A percentile compares a stretch with the other conserved stretches of the same genome.
These are phyloP conservation scores for Drosophila quasianomalipes DNA, from an alignment of 2,888 invertebrate genomes.

Conservation along the genomic window DNA sequence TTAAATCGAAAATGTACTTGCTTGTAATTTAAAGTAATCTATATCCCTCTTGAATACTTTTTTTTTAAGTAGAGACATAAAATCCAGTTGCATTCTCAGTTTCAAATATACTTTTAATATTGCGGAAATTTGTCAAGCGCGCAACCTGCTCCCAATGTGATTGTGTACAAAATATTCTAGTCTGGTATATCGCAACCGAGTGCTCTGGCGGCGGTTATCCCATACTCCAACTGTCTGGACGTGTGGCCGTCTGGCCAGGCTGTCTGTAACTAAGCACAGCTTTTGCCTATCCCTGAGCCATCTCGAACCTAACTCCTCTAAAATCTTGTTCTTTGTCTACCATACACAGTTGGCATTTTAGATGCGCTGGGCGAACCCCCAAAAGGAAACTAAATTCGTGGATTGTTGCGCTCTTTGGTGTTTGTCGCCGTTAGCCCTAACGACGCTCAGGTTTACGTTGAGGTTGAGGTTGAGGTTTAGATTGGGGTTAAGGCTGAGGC, in stretches of 20 bases:
- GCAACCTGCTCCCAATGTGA: conserved; percentile 51
- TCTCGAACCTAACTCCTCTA: conserved; percentile 11
- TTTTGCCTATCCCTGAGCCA: conserved; percentile 59
- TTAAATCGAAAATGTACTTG: not conserved
- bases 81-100: not conserved
- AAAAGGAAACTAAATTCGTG: conserved; percentile 78
- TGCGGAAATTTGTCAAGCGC: conserved; percentile 48
- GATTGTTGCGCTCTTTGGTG: conserved; percentile 77
- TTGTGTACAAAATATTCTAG: conserved; percentile 49
- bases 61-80: not conserved
- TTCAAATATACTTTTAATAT: conserved; percentile 41
- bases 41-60: not conserved
- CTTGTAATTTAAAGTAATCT: not conserved
- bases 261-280: conserved; percentile 58
- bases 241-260: conserved; percentile 33
- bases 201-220: conserved; percentile 57
- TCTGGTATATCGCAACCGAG: conserved; percentile 44
- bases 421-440: conserved; percentile 62
- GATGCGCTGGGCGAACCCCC: conserved; percentile 59
- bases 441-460: conserved; percentile 39
- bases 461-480: conserved; percentile 32
- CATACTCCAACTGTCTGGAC: conserved; percentile 31
- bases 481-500: conserved; percentile 32
- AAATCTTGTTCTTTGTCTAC: conserved; percentile 45
- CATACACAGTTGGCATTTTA: conserved; percentile 69